phyloP scores from a whole-genome alignment of 1,140 invertebrate genomes.

The Ruditapes philippinarum region DNA sequence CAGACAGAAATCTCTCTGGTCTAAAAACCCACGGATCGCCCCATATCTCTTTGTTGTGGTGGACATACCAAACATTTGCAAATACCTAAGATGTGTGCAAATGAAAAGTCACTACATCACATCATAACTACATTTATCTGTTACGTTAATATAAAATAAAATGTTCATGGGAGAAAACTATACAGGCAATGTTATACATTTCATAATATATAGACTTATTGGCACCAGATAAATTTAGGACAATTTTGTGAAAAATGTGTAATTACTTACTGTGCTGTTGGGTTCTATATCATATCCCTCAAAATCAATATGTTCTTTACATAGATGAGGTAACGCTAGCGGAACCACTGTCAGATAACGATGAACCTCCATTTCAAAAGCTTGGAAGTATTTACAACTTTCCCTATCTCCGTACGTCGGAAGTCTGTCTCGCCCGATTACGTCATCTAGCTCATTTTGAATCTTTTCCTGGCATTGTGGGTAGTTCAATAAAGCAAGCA shows the following conservation, averaged over 20 bases:
- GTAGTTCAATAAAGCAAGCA: background rate
- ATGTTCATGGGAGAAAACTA: no score
- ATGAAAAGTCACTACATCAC: no score
- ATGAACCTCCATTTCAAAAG: conserved; percentile 32
- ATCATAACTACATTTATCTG: no score
- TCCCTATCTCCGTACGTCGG: background rate
- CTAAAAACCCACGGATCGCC: conserved; percentile 91
- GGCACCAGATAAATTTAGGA: no score
- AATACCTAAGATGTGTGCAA: conserved; percentile 76
- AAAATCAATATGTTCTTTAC: background rate
- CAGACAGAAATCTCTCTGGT: conserved; percentile 91
- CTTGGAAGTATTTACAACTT: background rate
- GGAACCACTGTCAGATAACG: background rate
- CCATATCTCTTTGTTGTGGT: conserved; percentile 88
- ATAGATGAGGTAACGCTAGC: background rate
- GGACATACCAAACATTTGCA: conserved; percentile 79
- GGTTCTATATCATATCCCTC: background rate
- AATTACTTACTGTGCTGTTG: background rate
- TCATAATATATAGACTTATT: no score
- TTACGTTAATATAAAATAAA: no score
- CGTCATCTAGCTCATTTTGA: background rate
- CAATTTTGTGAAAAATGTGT: no score
- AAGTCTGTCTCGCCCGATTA: background rate
- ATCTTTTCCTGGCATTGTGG: conserved; percentile 3
- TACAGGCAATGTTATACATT: no score